Conservation (phyloP, 2,888 invertebrate genomes). For the Rutpela maculata region DNA sequence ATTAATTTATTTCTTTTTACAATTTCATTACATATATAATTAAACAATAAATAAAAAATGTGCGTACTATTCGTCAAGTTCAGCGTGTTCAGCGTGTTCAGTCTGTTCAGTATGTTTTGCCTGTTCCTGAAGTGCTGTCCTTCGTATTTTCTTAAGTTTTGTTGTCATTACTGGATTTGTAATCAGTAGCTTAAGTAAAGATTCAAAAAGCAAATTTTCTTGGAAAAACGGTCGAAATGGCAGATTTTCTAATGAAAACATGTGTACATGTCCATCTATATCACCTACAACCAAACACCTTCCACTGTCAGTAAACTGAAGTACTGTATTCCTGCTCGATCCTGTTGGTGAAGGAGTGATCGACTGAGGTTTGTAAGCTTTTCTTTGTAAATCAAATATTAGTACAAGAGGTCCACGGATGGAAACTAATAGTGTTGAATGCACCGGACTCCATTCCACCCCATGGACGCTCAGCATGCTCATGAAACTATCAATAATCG, state of each 20-base stretch:
- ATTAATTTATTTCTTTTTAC: background rate
- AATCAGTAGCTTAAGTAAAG: slow-evolving; percentile 79
- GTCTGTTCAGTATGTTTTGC: background rate
- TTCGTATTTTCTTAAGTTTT: slow-evolving; percentile 74
- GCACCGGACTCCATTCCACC: slow-evolving; percentile 84
- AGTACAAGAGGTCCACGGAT: slow-evolving; percentile 81
- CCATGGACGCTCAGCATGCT: slow-evolving; percentile 74
- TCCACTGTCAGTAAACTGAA: slow-evolving; percentile 81
- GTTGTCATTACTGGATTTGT: slow-evolving; percentile 79
- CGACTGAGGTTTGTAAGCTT: slow-evolving; percentile 82
- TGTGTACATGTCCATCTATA: slow-evolving; percentile 80
- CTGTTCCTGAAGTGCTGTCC: background rate
- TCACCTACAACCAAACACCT: slow-evolving; percentile 80
- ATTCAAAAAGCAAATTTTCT: slow-evolving; percentile 78
- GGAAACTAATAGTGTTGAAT: slow-evolving; percentile 84
- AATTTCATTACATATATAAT: background rate
- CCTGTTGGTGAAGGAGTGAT: slow-evolving; percentile 75
- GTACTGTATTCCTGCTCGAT: slow-evolving; percentile 75
- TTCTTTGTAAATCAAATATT: slow-evolving; percentile 87
- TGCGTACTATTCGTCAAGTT: no score
- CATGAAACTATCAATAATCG: slow-evolving; percentile 74
- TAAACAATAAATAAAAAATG: background rate
- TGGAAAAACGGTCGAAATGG: slow-evolving; percentile 85
- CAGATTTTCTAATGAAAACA: slow-evolving; percentile 84
- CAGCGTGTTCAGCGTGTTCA: background rate